These are phyloP conservation scores for Pithys albifrons DNA, from an alignment of 2,113 vertebrate genomes.

Conservation along the genomic window DNA sequence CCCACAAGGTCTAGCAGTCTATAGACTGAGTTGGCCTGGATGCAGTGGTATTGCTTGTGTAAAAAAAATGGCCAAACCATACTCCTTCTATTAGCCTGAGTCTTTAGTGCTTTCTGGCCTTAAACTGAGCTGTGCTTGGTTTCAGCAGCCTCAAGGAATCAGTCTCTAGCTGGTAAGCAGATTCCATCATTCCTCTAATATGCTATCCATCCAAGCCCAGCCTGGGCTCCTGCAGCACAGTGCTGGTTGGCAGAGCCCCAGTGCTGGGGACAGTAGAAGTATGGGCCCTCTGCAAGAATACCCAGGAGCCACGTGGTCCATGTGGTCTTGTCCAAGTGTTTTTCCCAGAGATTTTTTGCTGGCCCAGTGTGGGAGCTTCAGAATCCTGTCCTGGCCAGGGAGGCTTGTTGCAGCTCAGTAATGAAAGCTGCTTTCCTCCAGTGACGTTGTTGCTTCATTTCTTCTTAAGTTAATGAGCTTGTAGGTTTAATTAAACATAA, in stretches of 20 bases:
- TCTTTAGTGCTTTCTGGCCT: background rate
- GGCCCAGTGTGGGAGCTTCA: background rate
- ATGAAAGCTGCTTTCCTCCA: conserved; percentile 23
- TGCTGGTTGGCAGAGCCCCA: background rate
- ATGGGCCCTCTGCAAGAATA: background rate
- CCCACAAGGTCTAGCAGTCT: background rate
- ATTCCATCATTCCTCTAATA: background rate
- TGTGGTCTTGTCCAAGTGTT: background rate
- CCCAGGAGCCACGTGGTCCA: background rate
- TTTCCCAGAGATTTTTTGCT: background rate
- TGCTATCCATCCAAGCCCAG: background rate
- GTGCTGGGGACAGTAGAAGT: background rate
- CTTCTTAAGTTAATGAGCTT: conserved; percentile 26
- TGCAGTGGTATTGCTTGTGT: background rate
- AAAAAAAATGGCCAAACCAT: background rate
- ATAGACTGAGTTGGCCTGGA: background rate
- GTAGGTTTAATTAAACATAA: conserved; percentile 26
- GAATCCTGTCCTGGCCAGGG: background rate
- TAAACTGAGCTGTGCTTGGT: background rate
- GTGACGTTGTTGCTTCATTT: background rate
- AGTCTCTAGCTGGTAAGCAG: background rate
- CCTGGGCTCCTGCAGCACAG: background rate
- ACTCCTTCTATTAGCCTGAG: background rate
- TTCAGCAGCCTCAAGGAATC: background rate
- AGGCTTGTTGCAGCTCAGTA: background rate